Base-by-base conservation (phyloP, 2,888 invertebrate genomes). In the Drosophila tanythrix region DNA sequence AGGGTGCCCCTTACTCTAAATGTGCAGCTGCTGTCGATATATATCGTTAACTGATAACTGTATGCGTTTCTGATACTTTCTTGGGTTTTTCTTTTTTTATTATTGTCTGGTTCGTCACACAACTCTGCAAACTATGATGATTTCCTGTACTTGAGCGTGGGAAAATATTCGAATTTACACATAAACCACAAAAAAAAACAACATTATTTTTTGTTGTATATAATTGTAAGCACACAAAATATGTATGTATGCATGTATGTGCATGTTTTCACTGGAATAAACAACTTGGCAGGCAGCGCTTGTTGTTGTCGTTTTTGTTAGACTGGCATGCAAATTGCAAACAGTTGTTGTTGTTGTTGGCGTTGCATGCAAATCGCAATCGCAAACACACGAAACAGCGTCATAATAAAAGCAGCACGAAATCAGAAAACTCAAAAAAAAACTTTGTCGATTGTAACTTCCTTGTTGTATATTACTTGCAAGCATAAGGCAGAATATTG, bases 311-410 rank as follows among this genome's bases (percentile, higher is more conserved):
- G 40, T 51, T 46, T 25, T 46, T 69, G 52, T 51, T 56, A 27
- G 25, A 40, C 63, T 63, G 51, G 57, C 73, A 82, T 83, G 83
- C 82, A 80, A 78, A 78, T 68, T 65, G 51, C n/a, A 21, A 15
- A 21, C 56, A 66, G 57, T 58, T 76, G 43, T 38, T 46, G 55
- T 29, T 63, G 62, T 58, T 58, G 56, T 55, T 67, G 35, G 50
- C 56, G 69, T 52, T 61, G 69, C 60, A 81, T 81, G 80, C 80
- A 81, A 81, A 81, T 77, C 55, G 43, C 55, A 71, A 67, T 62
- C 52, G 65, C 66, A 70, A 77, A 67, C 80, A 72, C 69, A 74
- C 65, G 64, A 67, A 63, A 74, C 53, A 60, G 63, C 65, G 73
- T 65, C 76, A 78, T 56, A 70, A 71, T 40, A 38, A 61, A 70